Conservation (phyloP, 2,888 invertebrate genomes). For the Drosophila emarginata region DNA sequence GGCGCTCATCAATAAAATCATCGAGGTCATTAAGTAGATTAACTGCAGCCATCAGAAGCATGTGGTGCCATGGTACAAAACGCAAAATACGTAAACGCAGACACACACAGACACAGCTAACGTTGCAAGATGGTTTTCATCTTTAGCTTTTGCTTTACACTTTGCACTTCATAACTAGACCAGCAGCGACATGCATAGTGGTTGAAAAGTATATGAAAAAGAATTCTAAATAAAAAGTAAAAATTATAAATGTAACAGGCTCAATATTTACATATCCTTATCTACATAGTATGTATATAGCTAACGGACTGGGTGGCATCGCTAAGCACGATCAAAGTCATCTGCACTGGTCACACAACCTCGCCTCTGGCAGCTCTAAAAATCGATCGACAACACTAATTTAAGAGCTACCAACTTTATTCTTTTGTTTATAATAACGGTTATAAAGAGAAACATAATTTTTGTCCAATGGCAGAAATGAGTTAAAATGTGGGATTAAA, state of each 20-base stretch:
- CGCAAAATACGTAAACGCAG: constrained; percentile 65
- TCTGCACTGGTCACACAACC: too few species aligned
- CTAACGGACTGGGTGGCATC: too few species aligned
- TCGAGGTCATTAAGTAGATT: constrained; percentile 83
- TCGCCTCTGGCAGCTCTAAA: too few species aligned
- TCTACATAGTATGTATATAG: too few species aligned
- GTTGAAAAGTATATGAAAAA: background rate
- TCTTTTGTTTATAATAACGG: background rate
- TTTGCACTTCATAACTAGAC: constrained; percentile 78
- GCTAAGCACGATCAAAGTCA: too few species aligned
- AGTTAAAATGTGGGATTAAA: too few species aligned
- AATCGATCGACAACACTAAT: too few species aligned
- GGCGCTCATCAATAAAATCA: constrained; percentile 82
- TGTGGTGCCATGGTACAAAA: constrained; percentile 71
- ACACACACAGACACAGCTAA: constrained; percentile 12
- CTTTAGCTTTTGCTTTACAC: constrained; percentile 66
- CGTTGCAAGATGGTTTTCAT: constrained; percentile 49
- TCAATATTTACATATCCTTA: too few species aligned
- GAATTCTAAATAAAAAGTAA: background rate
- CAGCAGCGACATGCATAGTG: constrained; percentile 32
- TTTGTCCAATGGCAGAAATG: too few species aligned
- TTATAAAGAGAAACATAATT: too few species aligned
- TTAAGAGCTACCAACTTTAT: too few species aligned
- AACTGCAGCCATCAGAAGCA: constrained; percentile 82
- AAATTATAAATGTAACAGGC: background rate